Evolutionary conservation across 2,888 invertebrate genomes (phyloP), one percentile per base, ranked within the genome.

Genomic region (Dynastes hyllus): DNA sequence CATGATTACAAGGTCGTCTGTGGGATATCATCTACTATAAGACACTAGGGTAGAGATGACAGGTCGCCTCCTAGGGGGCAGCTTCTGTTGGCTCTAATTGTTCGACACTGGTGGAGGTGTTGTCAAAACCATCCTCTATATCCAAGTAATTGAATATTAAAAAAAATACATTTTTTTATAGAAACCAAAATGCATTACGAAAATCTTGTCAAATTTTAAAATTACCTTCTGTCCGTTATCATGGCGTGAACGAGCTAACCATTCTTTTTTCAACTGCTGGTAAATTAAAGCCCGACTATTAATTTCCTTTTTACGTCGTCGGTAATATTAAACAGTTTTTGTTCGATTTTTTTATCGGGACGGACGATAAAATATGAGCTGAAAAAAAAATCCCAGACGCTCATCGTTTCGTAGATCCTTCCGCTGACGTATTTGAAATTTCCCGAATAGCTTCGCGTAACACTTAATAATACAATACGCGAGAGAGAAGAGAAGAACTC

Each of bases 251-350:
- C 58, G 16, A 58, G 6, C 8, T n/a, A 6, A 5, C n/a, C 22
- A 6, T 22, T 13, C 3, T 29, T 29, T 63, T 63, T 6, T 22
- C 6, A 1, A 13, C 29, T 32, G 63, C 29, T 63, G 27, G 63
- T 63, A 63, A 63, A 63, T 63, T 63, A 63, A 32, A 63, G 32
- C 63, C 22, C 63, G 63, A 11, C 63, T 63, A 63, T 63, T 63
- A 63, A 63, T 63, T 63, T 32, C 63, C 22, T 29, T 63, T 63
- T 63, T 63, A 27, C 63, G 29, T 29, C 29, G 63, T 13, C 63
- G 29, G 29, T 63, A 11, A 29, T 63, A 63, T 63, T 63, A 63
- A 63, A 63, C 32, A 63, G 32, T 63, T 63, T 63, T 63, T 63
- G 63, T 29, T 63, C 29, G 29, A 32, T 63, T 63, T 63, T 53